Evolutionary conservation across 2,888 invertebrate species (phyloP).

Genomic region (Melinaea menophilus): DNA sequence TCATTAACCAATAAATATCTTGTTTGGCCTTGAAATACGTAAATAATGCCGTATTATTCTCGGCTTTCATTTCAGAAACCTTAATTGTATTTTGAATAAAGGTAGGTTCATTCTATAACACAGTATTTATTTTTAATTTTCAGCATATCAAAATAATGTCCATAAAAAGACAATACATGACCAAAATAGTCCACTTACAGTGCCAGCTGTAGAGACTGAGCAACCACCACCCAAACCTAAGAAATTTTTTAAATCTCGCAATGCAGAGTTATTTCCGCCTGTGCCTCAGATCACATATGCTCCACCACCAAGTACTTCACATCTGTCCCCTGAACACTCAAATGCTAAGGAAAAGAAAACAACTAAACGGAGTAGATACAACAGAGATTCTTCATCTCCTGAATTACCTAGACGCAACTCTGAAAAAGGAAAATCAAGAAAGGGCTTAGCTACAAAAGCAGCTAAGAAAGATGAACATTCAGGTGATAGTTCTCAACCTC

Average conservation of each 20-base stretch:
- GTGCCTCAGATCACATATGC: constrained; percentile 75
- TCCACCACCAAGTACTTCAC: constrained; percentile 66
- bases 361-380: constrained; percentile 60
- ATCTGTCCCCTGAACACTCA: constrained; percentile 68
- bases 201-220: constrained; percentile 73
- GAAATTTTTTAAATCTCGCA: constrained; percentile 93
- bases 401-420: constrained; percentile 68
- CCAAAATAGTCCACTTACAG: constrained; percentile 75
- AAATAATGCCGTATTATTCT: constrained; percentile 18
- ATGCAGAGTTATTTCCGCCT: constrained; percentile 79
- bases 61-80: constrained; percentile 8
- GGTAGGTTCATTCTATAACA: constrained; percentile 9
- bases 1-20: constrained; percentile 33
- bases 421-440: constrained; percentile 65
- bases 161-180: constrained; percentile 72
- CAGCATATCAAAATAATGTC: constrained; percentile 66
- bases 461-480: constrained; percentile 65
- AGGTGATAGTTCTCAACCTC: constrained; percentile 64
- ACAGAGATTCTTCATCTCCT: constrained; percentile 70
- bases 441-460: constrained; percentile 64
- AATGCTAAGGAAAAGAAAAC: constrained; percentile 66
- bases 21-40: constrained; percentile 32
- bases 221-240: constrained; percentile 85
- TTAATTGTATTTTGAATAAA: background rate
- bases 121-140: constrained; percentile 33